These are phyloP conservation scores for Euspilapteryx auroguttella DNA, from an alignment of 2,888 invertebrate genomes.

Conservation along the genomic window DNA sequence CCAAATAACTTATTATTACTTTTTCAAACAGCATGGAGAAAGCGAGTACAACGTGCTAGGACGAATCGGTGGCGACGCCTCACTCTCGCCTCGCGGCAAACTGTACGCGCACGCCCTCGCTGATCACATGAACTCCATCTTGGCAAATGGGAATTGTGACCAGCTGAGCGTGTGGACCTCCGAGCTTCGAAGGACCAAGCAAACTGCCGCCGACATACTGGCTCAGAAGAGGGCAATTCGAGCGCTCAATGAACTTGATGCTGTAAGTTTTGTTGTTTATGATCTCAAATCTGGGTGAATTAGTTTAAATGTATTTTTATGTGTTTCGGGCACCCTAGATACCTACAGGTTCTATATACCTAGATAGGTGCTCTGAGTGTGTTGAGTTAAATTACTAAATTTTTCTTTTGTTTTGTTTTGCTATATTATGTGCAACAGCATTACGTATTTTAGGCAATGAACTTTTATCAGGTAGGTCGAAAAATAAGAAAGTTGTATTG, in stretches of 20 bases:
- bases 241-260: conserved; percentile 90
- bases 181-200: conserved; percentile 83
- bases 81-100: conserved; percentile 78
- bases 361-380: no score
- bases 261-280: conserved; percentile 59
- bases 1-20: no score
- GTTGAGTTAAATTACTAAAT: no score
- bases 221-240: conserved; percentile 84
- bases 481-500: no score
- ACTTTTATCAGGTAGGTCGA: no score
- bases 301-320: no score
- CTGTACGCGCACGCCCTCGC: conserved; percentile 77
- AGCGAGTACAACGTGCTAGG: conserved; percentile 90
- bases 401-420: no score
- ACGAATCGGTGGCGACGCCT: conserved; percentile 88
- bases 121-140: conserved; percentile 63
- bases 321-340: no score
- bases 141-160: conserved; percentile 68
- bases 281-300: no score
- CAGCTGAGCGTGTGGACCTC: conserved; percentile 89
- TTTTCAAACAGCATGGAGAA: conserved; percentile 88
- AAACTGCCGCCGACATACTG: conserved; percentile 78
- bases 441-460: no score
- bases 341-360: no score
- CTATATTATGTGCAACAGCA: no score